Evolutionary conservation across 2,888 invertebrate species (phyloP), one percentile per base, ranked within the genome.

Genomic region (Cinara cedri): DNA sequence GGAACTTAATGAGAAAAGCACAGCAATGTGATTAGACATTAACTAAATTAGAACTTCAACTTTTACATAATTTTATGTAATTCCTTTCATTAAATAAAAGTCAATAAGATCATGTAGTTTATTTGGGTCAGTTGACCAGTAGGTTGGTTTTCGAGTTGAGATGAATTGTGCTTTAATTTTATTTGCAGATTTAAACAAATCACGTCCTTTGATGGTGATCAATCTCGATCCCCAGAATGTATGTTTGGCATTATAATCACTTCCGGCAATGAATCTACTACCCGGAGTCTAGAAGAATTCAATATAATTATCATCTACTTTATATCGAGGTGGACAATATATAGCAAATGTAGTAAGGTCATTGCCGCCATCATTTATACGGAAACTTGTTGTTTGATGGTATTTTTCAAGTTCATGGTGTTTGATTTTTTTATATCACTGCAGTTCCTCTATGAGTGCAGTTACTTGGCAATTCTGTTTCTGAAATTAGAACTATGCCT

Each of bases 381-480:
- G 51, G 16, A 62, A 10, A 11, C 21, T 19, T n/a, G 57, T 57
- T 57, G 6, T 24, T 54, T 54, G 54, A 10, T 3, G 10, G 19
- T 54, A 19, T 62, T 62, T 62, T 9, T 62, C 9, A 62, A 62
- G 60, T 62, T 62, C 60, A 1, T 34, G 24, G 26, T 62, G 26
- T 6, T 62, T 10, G 26, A 62, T 34, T 26, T 9, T 1, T 62
- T 62, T 8, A 16, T 16, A 62, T 34, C n/a, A 62, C 42, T 62
- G 26, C 16, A 34, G 62, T 34, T 9, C 34, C 16, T 42, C 62
- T n/a, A 55, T 42, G 34, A 34, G 14, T 34, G 6, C n/a, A 9
- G 14, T 42, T 42, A n/a, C 34, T 62, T 42, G 34, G 1, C 16
- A 34, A 6, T 16, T 34, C 16, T 34, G 34, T 62, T 62, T 62